phyloP scores from a whole-genome alignment of 2,888 invertebrate genomes.

The Caenorhabditis sinica region DNA sequence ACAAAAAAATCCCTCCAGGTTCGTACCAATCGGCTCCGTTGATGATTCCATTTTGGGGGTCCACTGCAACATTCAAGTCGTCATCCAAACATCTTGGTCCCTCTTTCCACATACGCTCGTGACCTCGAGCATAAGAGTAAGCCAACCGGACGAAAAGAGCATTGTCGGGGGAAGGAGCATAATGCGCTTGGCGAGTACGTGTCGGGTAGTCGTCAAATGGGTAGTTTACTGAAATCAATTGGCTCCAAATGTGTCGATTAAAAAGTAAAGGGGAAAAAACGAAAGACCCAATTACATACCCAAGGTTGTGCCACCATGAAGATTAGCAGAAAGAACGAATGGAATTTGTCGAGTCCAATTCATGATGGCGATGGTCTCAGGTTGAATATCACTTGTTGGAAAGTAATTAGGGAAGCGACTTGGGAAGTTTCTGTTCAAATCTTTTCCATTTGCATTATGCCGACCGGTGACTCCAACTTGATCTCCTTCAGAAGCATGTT shows the following conservation, averaged over 20 bases:
- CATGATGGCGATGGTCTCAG: slow-evolving; percentile 84
- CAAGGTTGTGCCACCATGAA: slow-evolving; percentile 89
- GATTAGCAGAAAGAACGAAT: slow-evolving; percentile 82
- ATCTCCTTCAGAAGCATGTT: slow-evolving; percentile 69
- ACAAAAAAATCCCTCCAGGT: too few relatives aligned
- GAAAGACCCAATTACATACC: slow-evolving; percentile 85
- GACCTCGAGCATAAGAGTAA: slow-evolving; percentile 80
- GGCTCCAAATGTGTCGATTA: too few relatives aligned
- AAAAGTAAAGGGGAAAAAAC: neutral
- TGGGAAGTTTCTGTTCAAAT: slow-evolving; percentile 94
- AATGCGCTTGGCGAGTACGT: slow-evolving; percentile 61
- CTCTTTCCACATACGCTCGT: slow-evolving; percentile 78
- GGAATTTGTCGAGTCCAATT: slow-evolving; percentile 82
- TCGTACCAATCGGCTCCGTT: slow-evolving; percentile 93
- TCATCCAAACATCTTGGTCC: slow-evolving; percentile 78
- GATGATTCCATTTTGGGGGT: slow-evolving; percentile 92
- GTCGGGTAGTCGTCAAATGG: slow-evolving; percentile 93
- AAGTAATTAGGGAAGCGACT: slow-evolving; percentile 87
- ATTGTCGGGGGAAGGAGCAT: slow-evolving; percentile 78
- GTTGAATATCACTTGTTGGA: slow-evolving; percentile 76
- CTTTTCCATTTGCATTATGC: slow-evolving; percentile 89
- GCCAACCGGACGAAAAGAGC: slow-evolving; percentile 80
- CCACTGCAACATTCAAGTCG: slow-evolving; percentile 85
- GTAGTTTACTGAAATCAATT: slow-evolving; percentile 87
- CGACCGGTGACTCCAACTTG: slow-evolving; percentile 67